phyloP scores from a whole-genome alignment of 2,888 invertebrate genomes.

The Lasius platythorax region DNA sequence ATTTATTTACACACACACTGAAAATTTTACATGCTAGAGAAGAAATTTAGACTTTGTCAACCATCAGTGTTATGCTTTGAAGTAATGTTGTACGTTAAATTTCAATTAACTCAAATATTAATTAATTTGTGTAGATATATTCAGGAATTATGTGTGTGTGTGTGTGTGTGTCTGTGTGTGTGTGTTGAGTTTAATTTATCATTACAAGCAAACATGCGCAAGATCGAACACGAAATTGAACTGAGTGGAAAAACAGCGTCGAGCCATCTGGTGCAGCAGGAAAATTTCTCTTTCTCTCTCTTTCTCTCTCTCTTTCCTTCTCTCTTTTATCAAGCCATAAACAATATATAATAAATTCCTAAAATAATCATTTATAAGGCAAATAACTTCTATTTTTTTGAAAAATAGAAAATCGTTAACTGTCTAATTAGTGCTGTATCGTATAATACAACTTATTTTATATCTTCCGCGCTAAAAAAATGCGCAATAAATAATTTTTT shows the following conservation, averaged over 20 bases:
- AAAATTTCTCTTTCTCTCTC: slow-evolving; percentile 21
- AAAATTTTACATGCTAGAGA: neutral
- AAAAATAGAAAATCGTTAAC: neutral
- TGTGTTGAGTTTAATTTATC: slow-evolving; percentile 43
- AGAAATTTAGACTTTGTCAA: neutral
- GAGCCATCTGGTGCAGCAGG: slow-evolving; percentile 42
- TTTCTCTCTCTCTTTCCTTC: neutral
- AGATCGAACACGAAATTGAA: slow-evolving; percentile 35
- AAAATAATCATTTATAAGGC: neutral
- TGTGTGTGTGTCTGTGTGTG: neutral
- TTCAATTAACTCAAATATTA: slow-evolving; percentile 44
- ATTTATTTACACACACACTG: neutral
- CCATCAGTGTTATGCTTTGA: neutral
- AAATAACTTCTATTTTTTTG: neutral
- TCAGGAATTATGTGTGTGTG: neutral
- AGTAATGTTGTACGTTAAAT: slow-evolving; percentile 27
- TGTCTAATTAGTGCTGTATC: neutral
- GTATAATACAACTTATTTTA: neutral
- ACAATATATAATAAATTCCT: slow-evolving; percentile 4
- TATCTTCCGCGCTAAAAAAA: neutral
- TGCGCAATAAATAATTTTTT: neutral
- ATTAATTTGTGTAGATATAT: slow-evolving; percentile 37
- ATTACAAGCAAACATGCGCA: slow-evolving; percentile 30
- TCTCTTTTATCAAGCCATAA: slow-evolving; percentile 13
- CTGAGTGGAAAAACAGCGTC: slow-evolving; percentile 24